phyloP scores from a whole-genome alignment of 30 jellyfish, hydroid and myxozoan species.

The Mastigias papua region DNA sequence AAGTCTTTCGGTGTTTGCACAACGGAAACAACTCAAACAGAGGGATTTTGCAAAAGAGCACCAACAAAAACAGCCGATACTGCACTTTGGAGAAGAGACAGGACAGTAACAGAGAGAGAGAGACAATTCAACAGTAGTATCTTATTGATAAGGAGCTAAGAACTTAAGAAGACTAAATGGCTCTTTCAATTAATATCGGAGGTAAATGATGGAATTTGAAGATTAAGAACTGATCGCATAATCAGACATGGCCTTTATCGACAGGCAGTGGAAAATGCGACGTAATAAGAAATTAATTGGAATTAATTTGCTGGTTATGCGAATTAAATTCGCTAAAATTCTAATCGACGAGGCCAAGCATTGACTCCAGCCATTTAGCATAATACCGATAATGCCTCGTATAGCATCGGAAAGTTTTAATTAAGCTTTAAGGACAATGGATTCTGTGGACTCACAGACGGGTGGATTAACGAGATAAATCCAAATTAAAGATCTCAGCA shows the following conservation, averaged over 20 bases:
- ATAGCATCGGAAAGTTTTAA: conserved; percentile 3
- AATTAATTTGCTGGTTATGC: conserved; percentile 18
- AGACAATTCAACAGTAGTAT: background rate
- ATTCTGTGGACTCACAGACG: conserved; percentile 9
- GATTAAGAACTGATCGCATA: conserved; percentile 9
- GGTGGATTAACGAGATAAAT: conserved; percentile 15
- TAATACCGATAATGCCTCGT: conserved; percentile 2
- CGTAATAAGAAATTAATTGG: conserved; percentile 58
- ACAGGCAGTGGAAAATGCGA: background rate
- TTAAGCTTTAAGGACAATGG: conserved; percentile 16
- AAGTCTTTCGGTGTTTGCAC: background rate
- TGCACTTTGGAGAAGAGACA: background rate
- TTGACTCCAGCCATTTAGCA: conserved; percentile 11
- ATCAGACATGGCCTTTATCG: conserved; percentile 3
- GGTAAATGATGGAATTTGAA: background rate
- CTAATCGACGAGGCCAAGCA: background rate
- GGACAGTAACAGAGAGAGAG: background rate
- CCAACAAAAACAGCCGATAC: background rate
- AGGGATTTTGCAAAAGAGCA: background rate
- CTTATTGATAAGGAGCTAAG: conserved; percentile 3
- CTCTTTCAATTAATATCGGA: background rate
- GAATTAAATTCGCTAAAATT: background rate
- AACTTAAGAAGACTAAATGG: background rate
- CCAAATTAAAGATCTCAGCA: conserved; percentile 41
- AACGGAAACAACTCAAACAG: background rate